A percentile compares a stretch with the other conserved stretches of the same genome.
These are phyloP conservation scores for Cisticola juncidis DNA, from an alignment of 2,113 vertebrate genomes.

Conservation along the genomic window DNA sequence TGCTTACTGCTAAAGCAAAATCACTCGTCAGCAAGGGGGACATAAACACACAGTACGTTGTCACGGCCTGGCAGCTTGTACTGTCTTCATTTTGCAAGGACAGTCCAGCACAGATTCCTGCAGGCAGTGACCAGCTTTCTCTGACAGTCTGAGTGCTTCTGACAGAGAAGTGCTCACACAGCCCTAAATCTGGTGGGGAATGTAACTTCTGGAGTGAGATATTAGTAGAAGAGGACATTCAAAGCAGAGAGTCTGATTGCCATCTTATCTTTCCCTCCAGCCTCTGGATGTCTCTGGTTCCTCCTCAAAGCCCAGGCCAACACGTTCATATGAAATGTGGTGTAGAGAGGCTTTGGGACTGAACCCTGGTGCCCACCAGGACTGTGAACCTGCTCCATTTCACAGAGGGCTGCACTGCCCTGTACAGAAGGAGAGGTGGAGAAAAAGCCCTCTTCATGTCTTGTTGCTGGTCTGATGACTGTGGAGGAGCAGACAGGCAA, in stretches of 20 bases:
- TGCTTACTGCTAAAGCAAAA: background rate
- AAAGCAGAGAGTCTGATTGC: background rate
- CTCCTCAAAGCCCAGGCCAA: background rate
- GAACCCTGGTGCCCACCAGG: fast-evolving
- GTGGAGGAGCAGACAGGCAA: background rate
- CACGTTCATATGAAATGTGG: background rate
- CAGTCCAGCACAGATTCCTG: background rate
- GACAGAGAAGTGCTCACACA: background rate
- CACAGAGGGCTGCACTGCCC: background rate
- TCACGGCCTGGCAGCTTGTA: background rate
- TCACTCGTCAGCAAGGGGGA: background rate
- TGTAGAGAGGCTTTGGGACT: background rate
- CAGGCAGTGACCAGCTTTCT: background rate
- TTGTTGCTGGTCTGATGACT: background rate
- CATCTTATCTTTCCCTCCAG: background rate
- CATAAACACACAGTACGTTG: background rate
- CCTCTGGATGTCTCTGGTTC: background rate
- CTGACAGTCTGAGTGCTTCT: background rate
- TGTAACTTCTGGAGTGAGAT: background rate
- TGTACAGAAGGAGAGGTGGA: background rate
- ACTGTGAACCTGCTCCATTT: background rate
- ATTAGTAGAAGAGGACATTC: background rate
- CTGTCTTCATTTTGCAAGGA: background rate
- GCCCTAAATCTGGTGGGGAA: background rate
- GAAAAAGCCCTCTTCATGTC: background rate